Evolutionary conservation across 2,113 vertebrate species (phyloP), one percentile per base, ranked within the genome.

Genomic region (Podarcis muralis): DNA sequence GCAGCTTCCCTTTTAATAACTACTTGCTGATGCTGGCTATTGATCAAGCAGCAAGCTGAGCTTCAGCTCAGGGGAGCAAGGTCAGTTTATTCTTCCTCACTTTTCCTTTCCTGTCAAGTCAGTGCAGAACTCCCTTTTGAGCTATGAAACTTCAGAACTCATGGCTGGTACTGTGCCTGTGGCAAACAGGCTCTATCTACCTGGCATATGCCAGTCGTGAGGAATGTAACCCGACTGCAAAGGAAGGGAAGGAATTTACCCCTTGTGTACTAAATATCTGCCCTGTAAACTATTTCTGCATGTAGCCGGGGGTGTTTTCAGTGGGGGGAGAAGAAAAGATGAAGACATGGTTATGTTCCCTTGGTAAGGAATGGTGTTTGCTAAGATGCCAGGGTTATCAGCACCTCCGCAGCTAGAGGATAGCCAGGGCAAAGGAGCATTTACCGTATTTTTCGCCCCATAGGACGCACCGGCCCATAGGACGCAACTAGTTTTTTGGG

Each of bases 71-170:
- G 48, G n/a, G 68, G 40, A 1, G 8, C 62, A 68, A 65, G 3
- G 3, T 18, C 59, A 90, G 43, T 4, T 88, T 0, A 83, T 88
- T 81, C 20, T 90, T 83, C 84, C 83, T 13, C 30, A 77, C 23
- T 81, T 72, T 81, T 6, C 18, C 40, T 80, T 87, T 90, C 76
- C n/a, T 86, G 2, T 80, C 62, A 84, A 71, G 32, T 80, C 35
- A 72, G 0, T 72, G 12, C n/a, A 20, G 43, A 57, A 69, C 13
- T 11, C 23, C 11, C 74, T 86, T 80, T 81, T 59, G 43, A 69
- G 32, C n/a, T 80, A 37, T 68, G 77, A 25, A 37, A 0, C 27
- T 86, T 78, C 4, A 77, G 65, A 30, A 18, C 62, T 81, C 83
- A 13, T 65, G 62, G 37, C 62, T 71, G 53, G 78, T 78, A 59